These are phyloP conservation scores for Smutsia temminckii DNA, from an alignment of 2,797 vertebrate species.

Conservation along the genomic window DNA sequence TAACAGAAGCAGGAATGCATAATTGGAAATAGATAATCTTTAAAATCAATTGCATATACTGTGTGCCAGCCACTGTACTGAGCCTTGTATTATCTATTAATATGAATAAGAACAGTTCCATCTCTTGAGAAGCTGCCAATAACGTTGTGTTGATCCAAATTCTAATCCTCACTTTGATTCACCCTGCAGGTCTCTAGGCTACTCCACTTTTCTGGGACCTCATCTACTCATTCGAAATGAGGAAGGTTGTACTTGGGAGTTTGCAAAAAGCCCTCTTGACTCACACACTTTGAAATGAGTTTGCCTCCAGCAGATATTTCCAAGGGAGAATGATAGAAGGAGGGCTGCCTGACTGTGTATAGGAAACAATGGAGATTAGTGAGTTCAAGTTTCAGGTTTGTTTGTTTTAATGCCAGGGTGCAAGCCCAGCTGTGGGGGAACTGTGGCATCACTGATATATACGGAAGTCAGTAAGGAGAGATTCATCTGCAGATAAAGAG, in stretches of 20 bases:
- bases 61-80: not conserved
- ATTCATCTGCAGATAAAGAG: not conserved
- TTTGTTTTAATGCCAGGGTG: not conserved
- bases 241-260: not conserved
- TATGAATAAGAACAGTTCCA: not conserved
- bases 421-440: not conserved
- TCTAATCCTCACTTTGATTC: no score
- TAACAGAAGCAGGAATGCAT: not conserved
- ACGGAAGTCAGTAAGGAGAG: not conserved
- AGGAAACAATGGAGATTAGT: not conserved
- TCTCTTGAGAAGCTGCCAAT: not conserved
- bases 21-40: not conserved
- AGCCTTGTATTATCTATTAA: not conserved
- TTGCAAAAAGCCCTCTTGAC: not conserved
- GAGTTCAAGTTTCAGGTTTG: not conserved
- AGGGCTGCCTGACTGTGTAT: not conserved
- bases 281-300: rapidly evolving
- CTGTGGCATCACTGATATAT: not conserved
- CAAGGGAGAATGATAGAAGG: not conserved
- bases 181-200: not conserved
- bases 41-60: rapidly evolving
- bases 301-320: not conserved
- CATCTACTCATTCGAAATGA: not conserved
- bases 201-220: not conserved
- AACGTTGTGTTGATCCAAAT: no score